phyloP scores from a whole-genome alignment of 2,888 invertebrate genomes.

The Synanthedon tipuliformis region DNA sequence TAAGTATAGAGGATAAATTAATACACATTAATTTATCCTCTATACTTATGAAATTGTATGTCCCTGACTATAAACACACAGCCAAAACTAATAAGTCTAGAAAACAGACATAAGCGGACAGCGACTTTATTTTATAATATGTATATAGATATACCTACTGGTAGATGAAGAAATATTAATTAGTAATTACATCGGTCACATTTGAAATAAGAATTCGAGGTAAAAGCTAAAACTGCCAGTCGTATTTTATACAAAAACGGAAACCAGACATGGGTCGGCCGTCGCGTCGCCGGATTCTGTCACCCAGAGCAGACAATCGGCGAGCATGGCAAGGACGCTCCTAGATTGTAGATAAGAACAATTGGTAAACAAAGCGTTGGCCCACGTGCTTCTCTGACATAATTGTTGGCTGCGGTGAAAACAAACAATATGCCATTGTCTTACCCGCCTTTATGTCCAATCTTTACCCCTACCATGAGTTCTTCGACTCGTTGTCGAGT shows the following conservation, averaged over 20 bases:
- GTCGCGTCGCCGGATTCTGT: slow-evolving; percentile 16
- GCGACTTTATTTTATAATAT: too few relatives aligned
- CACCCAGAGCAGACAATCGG: slow-evolving; percentile 1
- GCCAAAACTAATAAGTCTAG: too few relatives aligned
- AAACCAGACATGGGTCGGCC: not conserved
- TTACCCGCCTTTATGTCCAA: slow-evolving; percentile 8
- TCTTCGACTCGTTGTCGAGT: slow-evolving; percentile 8
- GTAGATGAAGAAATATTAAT: too few relatives aligned
- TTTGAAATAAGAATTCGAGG: too few relatives aligned
- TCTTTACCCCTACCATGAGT: slow-evolving; percentile 14
- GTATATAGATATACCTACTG: too few relatives aligned
- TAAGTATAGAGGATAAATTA: too few relatives aligned
- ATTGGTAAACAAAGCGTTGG: slow-evolving; percentile 47
- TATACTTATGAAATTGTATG: too few relatives aligned
- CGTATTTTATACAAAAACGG: not conserved
- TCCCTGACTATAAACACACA: too few relatives aligned
- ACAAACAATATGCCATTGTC: slow-evolving; percentile 56
- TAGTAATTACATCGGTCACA: too few relatives aligned
- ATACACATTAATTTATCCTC: too few relatives aligned
- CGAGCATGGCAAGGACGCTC: slow-evolving; percentile 36
- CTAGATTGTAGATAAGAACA: slow-evolving; percentile 51
- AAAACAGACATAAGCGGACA: too few relatives aligned
- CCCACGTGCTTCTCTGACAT: slow-evolving; percentile 38
- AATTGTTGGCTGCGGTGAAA: slow-evolving; percentile 38
- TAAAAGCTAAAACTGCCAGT: too few relatives aligned